Percentiles rank a stretch among this genome's conserved stretches.
These are phyloP conservation scores for Champsocephalus gunnari DNA, from an alignment of 2,797 vertebrate genomes.

Conservation along the genomic window DNA sequence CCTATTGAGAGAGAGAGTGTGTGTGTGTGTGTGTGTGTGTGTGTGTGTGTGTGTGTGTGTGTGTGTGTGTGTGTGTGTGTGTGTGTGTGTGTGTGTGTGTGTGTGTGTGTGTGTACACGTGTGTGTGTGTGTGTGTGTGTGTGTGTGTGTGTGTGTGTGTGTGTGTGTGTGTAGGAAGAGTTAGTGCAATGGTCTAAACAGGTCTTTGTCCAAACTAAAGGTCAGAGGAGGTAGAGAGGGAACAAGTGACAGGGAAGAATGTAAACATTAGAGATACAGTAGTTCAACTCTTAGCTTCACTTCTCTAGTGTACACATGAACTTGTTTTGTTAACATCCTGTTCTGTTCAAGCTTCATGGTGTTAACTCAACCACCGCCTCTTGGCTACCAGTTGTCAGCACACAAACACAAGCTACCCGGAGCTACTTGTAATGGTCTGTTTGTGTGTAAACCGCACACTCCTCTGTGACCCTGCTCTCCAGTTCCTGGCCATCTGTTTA, in stretches of 20 bases:
- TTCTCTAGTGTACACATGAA: constrained; percentile 58
- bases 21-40: constrained; percentile 36
- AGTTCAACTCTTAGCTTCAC: constrained; percentile 22
- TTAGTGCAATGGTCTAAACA: constrained; percentile 60
- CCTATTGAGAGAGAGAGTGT: constrained; percentile 10
- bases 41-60: constrained; percentile 35
- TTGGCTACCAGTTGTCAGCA: constrained; percentile 53
- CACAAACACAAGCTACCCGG: constrained; percentile 44
- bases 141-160: constrained; percentile 12
- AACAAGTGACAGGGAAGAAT: constrained; percentile 38
- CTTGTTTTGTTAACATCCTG: constrained; percentile 69
- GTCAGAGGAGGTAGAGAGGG: constrained; percentile 41
- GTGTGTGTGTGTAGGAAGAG: constrained; percentile 6
- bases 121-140: constrained; percentile 16
- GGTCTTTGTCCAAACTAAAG: constrained; percentile 65
- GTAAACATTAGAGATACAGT: constrained; percentile 60
- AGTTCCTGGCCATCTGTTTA: constrained; percentile 56
- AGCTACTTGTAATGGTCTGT: constrained; percentile 61
- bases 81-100: constrained; percentile 16
- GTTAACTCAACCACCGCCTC: constrained; percentile 42
- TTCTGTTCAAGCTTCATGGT: constrained; percentile 34
- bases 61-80: constrained; percentile 30
- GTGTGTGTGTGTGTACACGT: not conserved
- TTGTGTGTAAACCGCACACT: constrained; percentile 80
- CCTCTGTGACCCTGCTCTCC: constrained; percentile 45